Evolutionary conservation across 1,140 invertebrate species (phyloP).

Genomic region (Venturia canescens): DNA sequence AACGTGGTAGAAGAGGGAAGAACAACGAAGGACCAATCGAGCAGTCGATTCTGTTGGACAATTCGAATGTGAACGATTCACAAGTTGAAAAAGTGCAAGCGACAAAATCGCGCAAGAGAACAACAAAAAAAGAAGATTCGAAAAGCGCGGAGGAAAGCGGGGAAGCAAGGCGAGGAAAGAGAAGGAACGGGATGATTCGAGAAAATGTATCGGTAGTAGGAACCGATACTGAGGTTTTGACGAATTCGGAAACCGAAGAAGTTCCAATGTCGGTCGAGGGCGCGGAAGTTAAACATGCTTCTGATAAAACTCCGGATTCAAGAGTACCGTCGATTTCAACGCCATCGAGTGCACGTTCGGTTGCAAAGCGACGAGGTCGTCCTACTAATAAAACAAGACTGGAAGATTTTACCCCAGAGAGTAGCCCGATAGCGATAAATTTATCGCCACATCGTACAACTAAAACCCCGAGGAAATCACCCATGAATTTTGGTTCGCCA

Average conservation of each 20-base stretch:
- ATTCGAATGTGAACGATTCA: background rate
- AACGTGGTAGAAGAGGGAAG: conserved; percentile 29
- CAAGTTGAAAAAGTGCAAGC: background rate
- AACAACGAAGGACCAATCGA: conserved; percentile 1
- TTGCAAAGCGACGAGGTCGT: conserved; percentile 18
- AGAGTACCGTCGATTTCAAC: conserved; percentile 13
- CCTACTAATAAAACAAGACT: conserved; percentile 8
- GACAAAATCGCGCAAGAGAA: conserved; percentile 29
- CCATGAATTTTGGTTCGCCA: conserved; percentile 60
- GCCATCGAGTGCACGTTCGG: background rate
- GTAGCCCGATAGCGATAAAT: conserved; percentile 57
- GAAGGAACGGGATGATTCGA: background rate
- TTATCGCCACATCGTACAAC: conserved; percentile 59
- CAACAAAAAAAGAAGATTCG: conserved; percentile 20
- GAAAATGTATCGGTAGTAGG: background rate
- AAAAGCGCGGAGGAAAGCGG: conserved; percentile 25
- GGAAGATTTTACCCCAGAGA: conserved; percentile 59
- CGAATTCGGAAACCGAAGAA: conserved; percentile 43
- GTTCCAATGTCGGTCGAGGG: conserved; percentile 39
- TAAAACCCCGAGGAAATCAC: conserved; percentile 63
- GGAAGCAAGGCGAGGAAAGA: background rate
- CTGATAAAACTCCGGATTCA: background rate
- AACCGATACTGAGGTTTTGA: background rate
- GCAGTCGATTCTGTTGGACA: conserved; percentile 16
- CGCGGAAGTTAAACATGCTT: background rate